Evolutionary conservation across 2,797 vertebrate genomes (phyloP), one percentile per base, ranked within the genome.

Genomic region (Pogoniulus pusillus): DNA sequence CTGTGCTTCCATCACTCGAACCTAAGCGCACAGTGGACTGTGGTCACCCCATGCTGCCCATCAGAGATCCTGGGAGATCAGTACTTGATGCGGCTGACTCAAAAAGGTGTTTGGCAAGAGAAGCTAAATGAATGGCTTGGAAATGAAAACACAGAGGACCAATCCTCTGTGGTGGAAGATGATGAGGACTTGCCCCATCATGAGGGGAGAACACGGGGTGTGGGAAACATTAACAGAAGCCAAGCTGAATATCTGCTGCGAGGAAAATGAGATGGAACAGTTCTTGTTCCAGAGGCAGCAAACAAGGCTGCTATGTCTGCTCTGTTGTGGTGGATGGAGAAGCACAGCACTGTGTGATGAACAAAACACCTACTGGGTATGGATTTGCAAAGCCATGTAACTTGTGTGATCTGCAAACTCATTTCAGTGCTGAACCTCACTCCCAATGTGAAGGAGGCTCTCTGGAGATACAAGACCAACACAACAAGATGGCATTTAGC

Each of bases 301-400:
- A 99, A 92, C 97, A 98, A 8, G 99, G 99, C 90, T 99, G 99
- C 97, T 99, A 99, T 16, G 99, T 99, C 97, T 99, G 99, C 98
- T 99, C 99, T 26, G 99, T 99, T 58, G 98, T 99, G 99, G 99
- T 99, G 97, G 99, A 99, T 23, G 97, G 98, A 1, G 99, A 99
- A 96, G 99, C 99, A 90, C 99, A 99, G 97, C 99, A 99, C 96
- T 99, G 99, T 87, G 99, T 99, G 97, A 99, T 99, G 97, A 99
- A 99, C 98, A 99, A 99, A 97, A 99, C 99, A 3, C 98, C 98
- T 53, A 98, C 98, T 7, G 99, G 99, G 87, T 99, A 96, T 23
- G 99, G 99, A 97, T 99, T 99, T 16, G 99, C 99, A 1, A 99
- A 99, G 97, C 99, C 99, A 72, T 99, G 99, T 97, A 99, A 99